These are phyloP conservation scores for Pilophorus perplexus DNA, from an alignment of 2,888 invertebrate species.

Conservation along the genomic window DNA sequence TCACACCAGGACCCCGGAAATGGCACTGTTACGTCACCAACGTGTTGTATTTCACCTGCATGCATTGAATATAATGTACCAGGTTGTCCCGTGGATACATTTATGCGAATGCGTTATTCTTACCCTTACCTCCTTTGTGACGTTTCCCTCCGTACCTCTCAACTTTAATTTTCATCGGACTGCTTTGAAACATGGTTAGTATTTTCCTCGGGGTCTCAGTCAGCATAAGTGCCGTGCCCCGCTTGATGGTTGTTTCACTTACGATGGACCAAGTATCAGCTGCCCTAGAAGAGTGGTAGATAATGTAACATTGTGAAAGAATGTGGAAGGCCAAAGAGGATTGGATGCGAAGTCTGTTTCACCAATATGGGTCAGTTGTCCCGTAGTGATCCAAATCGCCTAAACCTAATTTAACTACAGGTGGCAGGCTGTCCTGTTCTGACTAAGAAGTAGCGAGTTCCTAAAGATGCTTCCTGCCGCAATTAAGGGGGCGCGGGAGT, in stretches of 20 bases:
- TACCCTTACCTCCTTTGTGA: conserved; percentile 18
- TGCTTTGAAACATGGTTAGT: conserved; percentile 16
- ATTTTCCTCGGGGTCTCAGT: conserved; percentile 20
- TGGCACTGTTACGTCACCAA: conserved; percentile 14
- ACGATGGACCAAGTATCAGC: conserved; percentile 35
- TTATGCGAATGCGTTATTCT: background rate
- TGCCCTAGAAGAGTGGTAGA: conserved; percentile 18
- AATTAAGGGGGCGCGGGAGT: too few relatives aligned
- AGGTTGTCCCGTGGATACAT: background rate
- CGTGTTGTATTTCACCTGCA: conserved; percentile 7
- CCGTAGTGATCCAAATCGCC: too few relatives aligned
- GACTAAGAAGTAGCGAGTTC: too few relatives aligned
- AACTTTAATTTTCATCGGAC: conserved; percentile 11
- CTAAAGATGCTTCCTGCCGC: too few relatives aligned
- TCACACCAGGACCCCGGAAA: conserved; percentile 31
- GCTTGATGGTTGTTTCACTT: conserved; percentile 36
- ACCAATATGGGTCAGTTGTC: too few relatives aligned
- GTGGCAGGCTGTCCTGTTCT: too few relatives aligned
- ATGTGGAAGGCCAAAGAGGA: too few relatives aligned
- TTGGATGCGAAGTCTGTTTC: too few relatives aligned
- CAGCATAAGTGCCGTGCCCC: conserved; percentile 31
- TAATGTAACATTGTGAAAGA: too few relatives aligned
- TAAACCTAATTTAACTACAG: too few relatives aligned
- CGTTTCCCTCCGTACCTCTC: conserved; percentile 39
- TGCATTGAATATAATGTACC: background rate